These are phyloP conservation scores for Troides aeacus DNA, from an alignment of 2,888 invertebrate genomes.

Conservation along the genomic window DNA sequence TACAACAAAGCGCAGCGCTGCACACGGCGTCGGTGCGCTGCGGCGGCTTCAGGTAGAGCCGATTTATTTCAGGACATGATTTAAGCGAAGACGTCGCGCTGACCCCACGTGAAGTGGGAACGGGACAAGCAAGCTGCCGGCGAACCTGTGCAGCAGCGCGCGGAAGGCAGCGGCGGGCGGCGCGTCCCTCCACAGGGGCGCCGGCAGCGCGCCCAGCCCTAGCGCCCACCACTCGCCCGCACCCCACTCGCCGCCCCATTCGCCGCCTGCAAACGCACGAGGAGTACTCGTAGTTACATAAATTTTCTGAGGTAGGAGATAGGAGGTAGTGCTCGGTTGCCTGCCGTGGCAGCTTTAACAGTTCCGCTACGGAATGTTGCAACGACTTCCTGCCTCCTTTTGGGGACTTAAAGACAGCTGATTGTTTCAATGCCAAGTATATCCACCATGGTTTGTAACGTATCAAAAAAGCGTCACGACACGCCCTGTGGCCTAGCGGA, in stretches of 20 bases:
- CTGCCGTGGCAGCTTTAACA: too few species aligned
- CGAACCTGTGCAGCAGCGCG: conserved; percentile 65
- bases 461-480: too few species aligned
- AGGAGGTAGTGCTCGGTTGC: neutral
- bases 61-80: neutral
- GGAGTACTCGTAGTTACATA: too few species aligned
- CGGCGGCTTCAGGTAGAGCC: neutral
- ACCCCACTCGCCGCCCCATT: conserved; percentile 38
- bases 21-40: neutral
- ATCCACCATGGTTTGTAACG: too few species aligned
- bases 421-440: too few species aligned
- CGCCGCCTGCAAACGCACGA: conserved; percentile 55
- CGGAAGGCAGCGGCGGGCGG: conserved; percentile 70
- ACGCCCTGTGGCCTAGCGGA: too few species aligned
- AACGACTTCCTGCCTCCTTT: too few species aligned
- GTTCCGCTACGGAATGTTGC: too few species aligned
- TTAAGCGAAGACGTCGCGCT: too few species aligned
- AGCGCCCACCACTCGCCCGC: conserved; percentile 67
- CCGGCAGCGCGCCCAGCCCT: conserved; percentile 49
- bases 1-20: neutral
- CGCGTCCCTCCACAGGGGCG: conserved; percentile 65
- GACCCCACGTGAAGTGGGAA: neutral
- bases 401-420: too few species aligned
- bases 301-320: too few species aligned
- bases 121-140: neutral